Conservation (phyloP, 2,797 vertebrate genomes). For the Eospalax fontanierii region DNA sequence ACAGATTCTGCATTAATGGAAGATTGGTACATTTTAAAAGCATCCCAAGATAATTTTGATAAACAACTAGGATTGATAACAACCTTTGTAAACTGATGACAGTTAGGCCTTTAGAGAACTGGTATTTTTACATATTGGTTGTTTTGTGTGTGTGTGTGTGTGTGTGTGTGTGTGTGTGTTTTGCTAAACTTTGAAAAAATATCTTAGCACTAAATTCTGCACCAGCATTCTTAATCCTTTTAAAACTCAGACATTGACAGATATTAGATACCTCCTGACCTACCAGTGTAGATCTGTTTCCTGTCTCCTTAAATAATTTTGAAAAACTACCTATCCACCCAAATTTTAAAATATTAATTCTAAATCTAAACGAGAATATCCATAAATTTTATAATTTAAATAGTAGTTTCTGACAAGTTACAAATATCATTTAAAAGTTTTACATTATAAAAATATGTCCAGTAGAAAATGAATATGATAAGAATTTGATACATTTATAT, state of each 20-base stretch:
- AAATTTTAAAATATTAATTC: background rate
- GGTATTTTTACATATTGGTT: slow-evolving; percentile 3
- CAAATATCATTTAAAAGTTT: slow-evolving; percentile 13
- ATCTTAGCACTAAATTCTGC: background rate
- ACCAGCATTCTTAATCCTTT: background rate
- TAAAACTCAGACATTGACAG: background rate
- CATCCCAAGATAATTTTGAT: background rate
- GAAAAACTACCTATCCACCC: background rate
- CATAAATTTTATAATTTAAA: background rate
- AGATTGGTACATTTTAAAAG: background rate
- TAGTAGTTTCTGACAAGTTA: background rate
- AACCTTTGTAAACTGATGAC: background rate
- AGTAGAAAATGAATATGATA: background rate
- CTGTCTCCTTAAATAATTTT: slow-evolving; percentile 28
- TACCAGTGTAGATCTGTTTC: background rate
- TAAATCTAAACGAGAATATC: slow-evolving; percentile 9
- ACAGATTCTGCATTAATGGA: background rate
- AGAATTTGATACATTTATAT: background rate
- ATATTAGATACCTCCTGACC: background rate
- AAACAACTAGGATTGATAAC: background rate
- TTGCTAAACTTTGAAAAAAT: background rate
- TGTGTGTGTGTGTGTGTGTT: no score
- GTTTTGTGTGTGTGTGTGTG: no score
- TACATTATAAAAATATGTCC: background rate
- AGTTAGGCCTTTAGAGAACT: background rate